These are phyloP conservation scores for Dynastes maya DNA, from an alignment of 2,888 invertebrate species.

Conservation along the genomic window DNA sequence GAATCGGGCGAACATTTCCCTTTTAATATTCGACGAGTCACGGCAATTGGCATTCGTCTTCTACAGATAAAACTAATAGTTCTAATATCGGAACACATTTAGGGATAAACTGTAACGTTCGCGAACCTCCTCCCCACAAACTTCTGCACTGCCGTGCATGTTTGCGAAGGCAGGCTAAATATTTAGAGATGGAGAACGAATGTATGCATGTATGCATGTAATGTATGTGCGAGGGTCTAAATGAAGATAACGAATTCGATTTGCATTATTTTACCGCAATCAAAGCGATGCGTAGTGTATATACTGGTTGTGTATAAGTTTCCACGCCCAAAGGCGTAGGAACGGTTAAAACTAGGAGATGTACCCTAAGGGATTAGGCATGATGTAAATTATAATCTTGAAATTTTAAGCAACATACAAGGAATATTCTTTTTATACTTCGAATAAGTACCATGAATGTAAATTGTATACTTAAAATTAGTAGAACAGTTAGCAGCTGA, in stretches of 20 bases:
- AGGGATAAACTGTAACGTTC: conserved; percentile 48
- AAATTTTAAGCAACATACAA: no score
- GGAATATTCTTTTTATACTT: no score
- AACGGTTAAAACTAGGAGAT: not conserved
- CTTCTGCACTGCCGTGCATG: not conserved
- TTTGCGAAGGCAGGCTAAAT: conserved; percentile 11
- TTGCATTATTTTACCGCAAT: conserved; percentile 51
- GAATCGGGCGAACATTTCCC: conserved; percentile 30
- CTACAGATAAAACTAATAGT: conserved; percentile 54
- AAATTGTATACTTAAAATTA: no score
- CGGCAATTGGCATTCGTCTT: conserved; percentile 52
- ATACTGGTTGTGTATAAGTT: not conserved
- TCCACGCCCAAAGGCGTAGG: conserved; percentile 1
- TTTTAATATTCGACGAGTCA: conserved; percentile 51
- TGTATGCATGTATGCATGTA: not conserved
- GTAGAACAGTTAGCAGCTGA: no score
- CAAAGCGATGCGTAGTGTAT: conserved; percentile 15
- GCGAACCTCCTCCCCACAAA: conserved; percentile 23
- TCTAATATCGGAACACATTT: conserved; percentile 51
- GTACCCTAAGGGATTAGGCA: not conserved
- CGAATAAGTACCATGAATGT: no score
- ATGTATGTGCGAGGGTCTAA: conserved; percentile 30
- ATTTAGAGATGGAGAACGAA: conserved; percentile 37
- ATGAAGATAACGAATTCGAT: conserved; percentile 56
- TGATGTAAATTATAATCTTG: no score